A percentile compares a stretch with the other conserved stretches of the same genome.
Conservation (phyloP, 1,140 invertebrate genomes). For the Eriosoma lanigerum region DNA sequence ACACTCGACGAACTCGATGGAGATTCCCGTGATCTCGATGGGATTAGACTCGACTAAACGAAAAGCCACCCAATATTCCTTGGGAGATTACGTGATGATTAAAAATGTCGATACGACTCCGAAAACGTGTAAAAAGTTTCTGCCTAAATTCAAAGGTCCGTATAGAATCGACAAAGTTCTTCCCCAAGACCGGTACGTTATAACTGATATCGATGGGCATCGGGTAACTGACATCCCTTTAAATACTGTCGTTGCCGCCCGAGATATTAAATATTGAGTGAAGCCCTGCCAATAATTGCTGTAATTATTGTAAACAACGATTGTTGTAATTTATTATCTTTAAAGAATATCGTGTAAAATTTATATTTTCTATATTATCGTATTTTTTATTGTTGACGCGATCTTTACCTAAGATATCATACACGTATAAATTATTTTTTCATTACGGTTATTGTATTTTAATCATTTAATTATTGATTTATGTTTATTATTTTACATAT, state of each 20-base stretch:
- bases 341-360: too few relatives aligned
- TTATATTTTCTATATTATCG: too few relatives aligned
- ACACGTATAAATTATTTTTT: too few relatives aligned
- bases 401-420: too few relatives aligned
- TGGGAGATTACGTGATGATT: not conserved
- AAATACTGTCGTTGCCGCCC: not conserved
- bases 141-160: not conserved
- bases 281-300: too few relatives aligned
- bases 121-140: not conserved
- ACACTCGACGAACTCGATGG: not conserved
- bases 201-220: not conserved
- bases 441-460: too few relatives aligned
- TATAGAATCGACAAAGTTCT: not conserved
- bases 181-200: not conserved
- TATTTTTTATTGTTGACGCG: too few relatives aligned
- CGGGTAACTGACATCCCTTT: not conserved
- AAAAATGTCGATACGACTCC: too few relatives aligned
- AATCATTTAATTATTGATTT: too few relatives aligned
- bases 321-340: too few relatives aligned
- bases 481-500: too few relatives aligned
- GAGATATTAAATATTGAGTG: not conserved
- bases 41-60: not conserved
- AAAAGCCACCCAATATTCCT: not conserved
- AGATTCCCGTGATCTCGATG: not conserved
- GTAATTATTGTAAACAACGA: too few relatives aligned